A percentile compares a stretch with the other conserved stretches of the same genome.
These are phyloP conservation scores for Gnatocerus cornutus DNA, from an alignment of 2,888 invertebrate genomes.

Conservation along the genomic window DNA sequence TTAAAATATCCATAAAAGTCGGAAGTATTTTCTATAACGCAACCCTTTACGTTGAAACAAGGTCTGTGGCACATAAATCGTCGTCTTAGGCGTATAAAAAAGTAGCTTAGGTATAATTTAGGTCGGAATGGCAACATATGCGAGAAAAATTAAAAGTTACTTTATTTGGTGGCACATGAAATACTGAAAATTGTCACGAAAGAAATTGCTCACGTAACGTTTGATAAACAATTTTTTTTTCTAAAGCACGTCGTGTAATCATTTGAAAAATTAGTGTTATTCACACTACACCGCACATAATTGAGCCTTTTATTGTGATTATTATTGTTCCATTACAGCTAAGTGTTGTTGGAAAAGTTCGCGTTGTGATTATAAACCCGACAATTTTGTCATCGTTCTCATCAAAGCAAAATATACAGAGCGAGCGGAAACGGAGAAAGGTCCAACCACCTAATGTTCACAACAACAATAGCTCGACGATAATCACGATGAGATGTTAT, in stretches of 20 bases:
- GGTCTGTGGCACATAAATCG: conserved; percentile 45
- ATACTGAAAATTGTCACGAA: conserved; percentile 56
- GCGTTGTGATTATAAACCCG: conserved; percentile 28
- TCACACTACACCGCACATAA: neutral
- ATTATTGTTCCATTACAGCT: conserved; percentile 16
- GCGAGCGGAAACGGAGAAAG: conserved; percentile 56
- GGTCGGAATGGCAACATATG: conserved; percentile 49
- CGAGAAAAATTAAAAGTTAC: conserved; percentile 55
- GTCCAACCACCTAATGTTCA: conserved; percentile 59
- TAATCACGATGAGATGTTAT: conserved; percentile 66
- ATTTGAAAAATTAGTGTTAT: conserved; percentile 8
- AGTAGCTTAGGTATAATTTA: conserved; percentile 35
- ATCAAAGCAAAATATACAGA: conserved; percentile 44
- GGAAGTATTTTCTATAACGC: conserved; percentile 59
- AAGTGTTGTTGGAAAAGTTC: conserved; percentile 29
- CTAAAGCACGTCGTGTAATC: neutral
- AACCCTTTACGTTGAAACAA: conserved; percentile 55
- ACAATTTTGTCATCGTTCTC: conserved; percentile 44
- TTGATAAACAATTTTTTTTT: neutral
- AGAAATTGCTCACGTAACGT: conserved; percentile 32
- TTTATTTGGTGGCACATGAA: conserved; percentile 54
- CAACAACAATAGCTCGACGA: conserved; percentile 62
- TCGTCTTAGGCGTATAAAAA: conserved; percentile 32
- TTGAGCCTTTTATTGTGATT: conserved; percentile 17
- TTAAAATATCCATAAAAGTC: conserved; percentile 59